Conservation (phyloP, 1,140 invertebrate species). For the Parasteatoda tepidariorum region DNA sequence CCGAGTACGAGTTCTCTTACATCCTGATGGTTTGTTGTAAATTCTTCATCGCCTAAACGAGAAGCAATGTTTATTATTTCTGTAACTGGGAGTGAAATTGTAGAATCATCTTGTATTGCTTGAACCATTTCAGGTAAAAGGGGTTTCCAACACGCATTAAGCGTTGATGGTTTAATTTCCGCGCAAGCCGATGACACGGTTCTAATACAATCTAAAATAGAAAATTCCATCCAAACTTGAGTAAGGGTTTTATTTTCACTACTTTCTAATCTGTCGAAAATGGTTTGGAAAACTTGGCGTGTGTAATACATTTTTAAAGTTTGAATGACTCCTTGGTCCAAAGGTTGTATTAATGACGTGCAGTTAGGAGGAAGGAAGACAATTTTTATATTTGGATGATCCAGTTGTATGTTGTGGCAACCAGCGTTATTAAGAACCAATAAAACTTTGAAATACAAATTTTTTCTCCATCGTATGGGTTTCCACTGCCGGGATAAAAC, state of each 20-base stretch:
- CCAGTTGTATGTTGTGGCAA: constrained; percentile 44
- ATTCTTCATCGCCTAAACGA: constrained; percentile 5
- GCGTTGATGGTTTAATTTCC: too few relatives aligned
- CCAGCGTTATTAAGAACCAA: constrained; percentile 61
- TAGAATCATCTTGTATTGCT: too few relatives aligned
- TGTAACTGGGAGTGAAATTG: too few relatives aligned
- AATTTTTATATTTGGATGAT: constrained; percentile 55
- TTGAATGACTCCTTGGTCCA: constrained; percentile 62
- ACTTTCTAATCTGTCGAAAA: too few relatives aligned
- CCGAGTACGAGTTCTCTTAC: constrained; percentile 1
- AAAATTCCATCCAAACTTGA: too few relatives aligned
- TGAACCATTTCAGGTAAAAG: too few relatives aligned
- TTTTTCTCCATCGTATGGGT: constrained; percentile 40
- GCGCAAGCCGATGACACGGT: too few relatives aligned
- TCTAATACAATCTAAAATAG: too few relatives aligned
- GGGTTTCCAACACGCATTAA: too few relatives aligned
- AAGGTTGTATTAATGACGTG: constrained; percentile 62
- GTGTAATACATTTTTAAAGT: constrained; percentile 62
- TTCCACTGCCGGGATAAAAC: constrained; percentile 38
- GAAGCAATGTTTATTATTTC: constrained; percentile 10
- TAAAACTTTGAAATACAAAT: constrained; percentile 59
- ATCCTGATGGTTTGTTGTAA: background rate
- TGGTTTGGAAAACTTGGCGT: too few relatives aligned
- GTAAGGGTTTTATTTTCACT: too few relatives aligned
- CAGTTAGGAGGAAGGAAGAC: constrained; percentile 55